Evolutionary conservation across 2,113 vertebrate species (phyloP), one percentile per base, ranked within the genome.

Genomic region (Psilopogon haemacephalus): DNA sequence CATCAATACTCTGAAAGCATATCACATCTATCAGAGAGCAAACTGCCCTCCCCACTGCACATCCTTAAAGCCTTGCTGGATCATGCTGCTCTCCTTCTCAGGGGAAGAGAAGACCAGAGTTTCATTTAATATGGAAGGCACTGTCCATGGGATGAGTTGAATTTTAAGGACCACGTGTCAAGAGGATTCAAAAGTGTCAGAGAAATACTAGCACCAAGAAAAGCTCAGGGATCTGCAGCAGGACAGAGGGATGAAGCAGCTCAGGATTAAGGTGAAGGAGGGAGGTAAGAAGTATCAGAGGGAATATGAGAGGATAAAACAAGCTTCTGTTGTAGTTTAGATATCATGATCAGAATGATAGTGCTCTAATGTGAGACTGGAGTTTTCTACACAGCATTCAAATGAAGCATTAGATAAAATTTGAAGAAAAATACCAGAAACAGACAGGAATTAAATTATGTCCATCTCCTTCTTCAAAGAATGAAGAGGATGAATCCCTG

Each of bases 381-480:
- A 24, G 8, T n/a, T 64, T 95, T 74, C 54, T 65, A 74, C 7
- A n/a, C 4, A 33, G 55, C 2, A 18, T 44, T 67, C 68, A 81
- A 94, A 84, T 33, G 15, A 92, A 90, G 5, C 20, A 58, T 84
- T 90, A 62, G 15, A n/a, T 72, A 64, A 71, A 81, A 13, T 78
- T 81, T 75, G 42, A 79, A 70, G 55, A 80, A 88, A 89, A 88
- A 84, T 44, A 10, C 15, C 48, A 54, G 37, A 24, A 70, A 91
- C 90, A 69, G 15, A 0, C 28, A 50, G 28, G 21, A 89, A 86
- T 56, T 72, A 77, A 80, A 74, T 30, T 1, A 63, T 17, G 9
- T 11, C 26, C 38, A 63, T 78, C 54, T 86, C 35, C 26, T 84
- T 38, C 63, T 88, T 78, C 21, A 60, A 75, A 81, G 35, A 77